A percentile compares a stretch with the other conserved stretches of the same genome.
Evolutionary conservation across 2,888 invertebrate species (phyloP).

Genomic region (Ariolimax columbianus): DNA sequence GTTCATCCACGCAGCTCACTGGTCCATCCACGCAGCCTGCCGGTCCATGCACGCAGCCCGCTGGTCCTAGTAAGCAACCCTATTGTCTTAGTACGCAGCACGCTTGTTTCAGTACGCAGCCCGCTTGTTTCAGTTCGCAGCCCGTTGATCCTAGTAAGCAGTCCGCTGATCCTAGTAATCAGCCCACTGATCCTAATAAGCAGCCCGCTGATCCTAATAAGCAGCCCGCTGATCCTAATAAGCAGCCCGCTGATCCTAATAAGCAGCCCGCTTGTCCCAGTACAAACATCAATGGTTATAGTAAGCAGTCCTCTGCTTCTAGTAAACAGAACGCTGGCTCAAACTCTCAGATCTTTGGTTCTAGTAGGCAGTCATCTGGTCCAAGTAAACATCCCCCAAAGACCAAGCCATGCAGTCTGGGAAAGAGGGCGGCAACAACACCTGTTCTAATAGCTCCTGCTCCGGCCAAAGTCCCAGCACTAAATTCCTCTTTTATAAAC

Average conservation of each 20-base stretch:
- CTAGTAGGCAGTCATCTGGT: background rate
- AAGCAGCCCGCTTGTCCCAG: background rate
- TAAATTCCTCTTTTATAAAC: background rate
- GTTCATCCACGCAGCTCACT: background rate
- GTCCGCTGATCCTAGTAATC: background rate
- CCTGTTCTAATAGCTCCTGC: slow-evolving; percentile 46
- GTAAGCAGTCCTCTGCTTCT: background rate
- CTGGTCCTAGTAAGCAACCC: background rate
- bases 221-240: background rate
- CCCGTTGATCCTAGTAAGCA: background rate
- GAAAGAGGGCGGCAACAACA: slow-evolving; percentile 39
- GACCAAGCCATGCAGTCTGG: slow-evolving; percentile 23
- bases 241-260: background rate
- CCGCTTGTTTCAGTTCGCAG: background rate
- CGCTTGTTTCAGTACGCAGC: background rate
- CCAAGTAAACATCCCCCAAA: background rate
- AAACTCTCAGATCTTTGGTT: background rate
- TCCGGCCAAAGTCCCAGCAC: slow-evolving; percentile 36
- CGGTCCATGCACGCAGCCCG: background rate
- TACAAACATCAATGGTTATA: background rate
- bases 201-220: background rate
- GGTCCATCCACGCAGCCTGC: background rate
- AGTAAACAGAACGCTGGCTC: background rate
- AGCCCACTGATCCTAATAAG: background rate
- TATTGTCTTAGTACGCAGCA: background rate